Base-by-base conservation (phyloP, 2,888 invertebrate species). In the Bugulina stolonifera region DNA sequence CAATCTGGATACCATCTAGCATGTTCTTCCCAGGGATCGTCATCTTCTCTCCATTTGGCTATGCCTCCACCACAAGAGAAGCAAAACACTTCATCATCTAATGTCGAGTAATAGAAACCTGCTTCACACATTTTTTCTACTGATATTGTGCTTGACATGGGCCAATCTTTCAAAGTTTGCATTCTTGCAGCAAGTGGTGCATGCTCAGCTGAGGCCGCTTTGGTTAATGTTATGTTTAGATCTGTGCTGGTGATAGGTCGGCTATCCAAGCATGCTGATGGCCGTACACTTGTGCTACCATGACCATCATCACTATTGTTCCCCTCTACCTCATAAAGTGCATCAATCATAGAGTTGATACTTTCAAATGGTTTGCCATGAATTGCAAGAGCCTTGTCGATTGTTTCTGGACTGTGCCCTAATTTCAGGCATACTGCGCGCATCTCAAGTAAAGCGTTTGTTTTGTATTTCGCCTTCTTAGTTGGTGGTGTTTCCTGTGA, bases 11-110 rank as follows among this genome's bases (percentile, higher is more conserved):
- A 93, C 94, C 94, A 96, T 43, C 90, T 87, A 0, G 94, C 94
- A 85, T 97, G 96, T 83, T 97, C 94, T 76, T 91, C 90, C 94
- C 95, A 96, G 0, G 96, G 94, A 77, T 92, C 90, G 83, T 97
- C 96, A 73, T 89, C 89, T 64, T 89, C 89, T 81, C 93, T 93
- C 96, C 96, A 97, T 82, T 94, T 93, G 79, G 93, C 91, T 2
- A 97, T 87, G 0, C 95, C 94, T 64, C 94, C 94, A 77, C 93
- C 94, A 83, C 97, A 97, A 81, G 91, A 91, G 84, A 93, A 96
- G 82, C 96, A 97, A 73, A 93, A 89, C 0, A 94, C 94, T 80
- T 93, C 91, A 84, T 94, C 94, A 43, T 91, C 90, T 75, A 89
- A 88, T 23, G 85, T 94, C 5, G 92, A 91, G 81, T 94, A 95